These are phyloP conservation scores for Anticlea derivata DNA, from an alignment of 2,888 invertebrate genomes.

Conservation along the genomic window DNA sequence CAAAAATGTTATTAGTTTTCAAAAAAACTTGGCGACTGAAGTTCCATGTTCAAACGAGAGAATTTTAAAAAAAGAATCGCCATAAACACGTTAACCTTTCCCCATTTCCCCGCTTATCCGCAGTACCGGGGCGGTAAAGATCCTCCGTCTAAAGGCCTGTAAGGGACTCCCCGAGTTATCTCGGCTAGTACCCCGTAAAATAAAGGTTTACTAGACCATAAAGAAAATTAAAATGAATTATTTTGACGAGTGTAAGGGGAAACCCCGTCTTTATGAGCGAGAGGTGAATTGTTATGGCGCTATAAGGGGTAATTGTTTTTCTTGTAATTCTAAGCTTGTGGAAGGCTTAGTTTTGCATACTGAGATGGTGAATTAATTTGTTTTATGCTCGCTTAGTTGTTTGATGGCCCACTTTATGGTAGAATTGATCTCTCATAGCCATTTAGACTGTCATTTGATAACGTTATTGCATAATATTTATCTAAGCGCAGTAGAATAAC, in stretches of 20 bases:
- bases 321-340: conserved; percentile 46
- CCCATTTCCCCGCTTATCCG: conserved; percentile 14
- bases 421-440: too few relatives aligned
- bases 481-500: too few relatives aligned
- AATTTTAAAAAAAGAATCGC: conserved; percentile 27
- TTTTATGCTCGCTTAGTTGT: conserved; percentile 4
- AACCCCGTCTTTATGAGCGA: conserved; percentile 50
- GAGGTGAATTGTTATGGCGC: conserved; percentile 71
- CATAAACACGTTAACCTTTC: conserved; percentile 29
- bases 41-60: conserved; percentile 25
- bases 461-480: too few relatives aligned
- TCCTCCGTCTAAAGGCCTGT: conserved; percentile 61
- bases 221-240: conserved; percentile 85
- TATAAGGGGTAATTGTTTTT: conserved; percentile 70
- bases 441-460: too few relatives aligned
- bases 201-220: conserved; percentile 83
- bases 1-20: too few relatives aligned
- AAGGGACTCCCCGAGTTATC: conserved; percentile 80
- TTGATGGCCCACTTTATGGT: background rate
- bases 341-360: conserved; percentile 35
- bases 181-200: conserved; percentile 77
- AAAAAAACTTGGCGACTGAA: too few relatives aligned
- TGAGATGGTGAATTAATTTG: conserved; percentile 17
- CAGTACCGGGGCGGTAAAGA: conserved; percentile 31
- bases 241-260: conserved; percentile 79